Base-by-base conservation (phyloP, 2,888 invertebrate genomes). In the Vannuccia rotundouncinata region DNA sequence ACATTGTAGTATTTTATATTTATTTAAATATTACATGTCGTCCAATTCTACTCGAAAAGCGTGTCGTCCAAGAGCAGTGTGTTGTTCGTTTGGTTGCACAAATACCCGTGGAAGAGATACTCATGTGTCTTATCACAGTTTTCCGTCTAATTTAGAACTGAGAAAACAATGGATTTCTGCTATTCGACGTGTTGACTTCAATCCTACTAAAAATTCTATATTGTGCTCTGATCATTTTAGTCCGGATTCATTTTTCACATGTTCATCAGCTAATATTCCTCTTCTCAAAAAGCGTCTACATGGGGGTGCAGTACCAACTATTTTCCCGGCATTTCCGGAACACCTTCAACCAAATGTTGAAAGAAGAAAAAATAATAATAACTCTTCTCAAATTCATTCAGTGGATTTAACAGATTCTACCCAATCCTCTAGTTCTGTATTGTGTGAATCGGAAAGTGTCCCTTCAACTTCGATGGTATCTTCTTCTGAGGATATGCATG, bases 101-200 rank as follows among this genome's bases (percentile, higher is more conserved):
- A 29, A 75, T 31, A 31, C 75, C n/a, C 75, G 75, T 31, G 75
- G 75, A 31, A 75, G 31, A 22, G 75, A 75, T 13, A 31, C 29
- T 22, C 10, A 31, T 31, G 75, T 75, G 30, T 25, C 25, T 31
- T 75, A 31, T 27, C 75, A 75, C 75, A 22, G 30, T 29, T 75
- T 75, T 22, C 75, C 75, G 27, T 31, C 29, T 29, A 75, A 28
- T 75, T 31, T 75, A 31, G 28, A 75, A 29, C 30, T 75, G 2
- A 29, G 27, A 31, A 31, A 75, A 31, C 29, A 75, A 75, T 75
- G 75, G 75, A 75, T 75, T 31, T 31, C 75, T n/a, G 75, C 75
- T 2, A 10, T 75, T 31, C 30, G 75, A 17, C 75, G 75, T 29
- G 29, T n/a, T 27, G 30, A 75, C 29, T 75, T 75, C 10, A 29